These are phyloP conservation scores for Atherinomorus stipes DNA, from an alignment of 2,113 vertebrate species.

Conservation along the genomic window DNA sequence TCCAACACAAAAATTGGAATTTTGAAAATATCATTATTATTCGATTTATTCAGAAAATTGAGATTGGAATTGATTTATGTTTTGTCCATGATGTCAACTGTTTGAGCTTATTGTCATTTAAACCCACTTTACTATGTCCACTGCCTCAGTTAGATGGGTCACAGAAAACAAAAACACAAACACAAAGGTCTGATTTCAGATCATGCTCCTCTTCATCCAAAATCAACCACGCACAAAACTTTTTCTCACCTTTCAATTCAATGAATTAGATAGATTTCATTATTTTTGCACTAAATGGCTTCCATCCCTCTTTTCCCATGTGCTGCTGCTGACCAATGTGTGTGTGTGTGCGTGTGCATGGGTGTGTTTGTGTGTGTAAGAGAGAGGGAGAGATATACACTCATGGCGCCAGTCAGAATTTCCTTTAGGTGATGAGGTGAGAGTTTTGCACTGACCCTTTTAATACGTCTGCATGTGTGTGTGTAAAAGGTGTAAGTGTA, in stretches of 20 bases:
- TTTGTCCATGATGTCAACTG: not conserved
- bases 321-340: conserved; percentile 22
- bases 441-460: conserved; percentile 78
- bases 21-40: not conserved
- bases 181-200: no score
- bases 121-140: no score
- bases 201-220: no score
- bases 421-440: conserved; percentile 72
- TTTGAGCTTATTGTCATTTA: not conserved
- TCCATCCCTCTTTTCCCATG: not conserved
- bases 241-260: no score
- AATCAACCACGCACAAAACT: no score
- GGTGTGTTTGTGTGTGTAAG: conserved; percentile 20
- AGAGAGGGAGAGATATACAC: conserved; percentile 43
- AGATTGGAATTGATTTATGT: no score
- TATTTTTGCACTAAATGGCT: conserved; percentile 4
- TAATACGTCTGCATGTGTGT: conserved; percentile 68
- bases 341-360: conserved; percentile 30
- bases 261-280: no score
- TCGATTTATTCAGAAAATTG: no score
- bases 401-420: conserved; percentile 75
- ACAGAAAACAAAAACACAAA: no score
- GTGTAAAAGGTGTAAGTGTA: conserved; percentile 59
- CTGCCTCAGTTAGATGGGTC: no score
- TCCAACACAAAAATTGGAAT: no score